phyloP scores from a whole-genome alignment of 2,113 vertebrate genomes.

The Hemicordylus capensis region DNA sequence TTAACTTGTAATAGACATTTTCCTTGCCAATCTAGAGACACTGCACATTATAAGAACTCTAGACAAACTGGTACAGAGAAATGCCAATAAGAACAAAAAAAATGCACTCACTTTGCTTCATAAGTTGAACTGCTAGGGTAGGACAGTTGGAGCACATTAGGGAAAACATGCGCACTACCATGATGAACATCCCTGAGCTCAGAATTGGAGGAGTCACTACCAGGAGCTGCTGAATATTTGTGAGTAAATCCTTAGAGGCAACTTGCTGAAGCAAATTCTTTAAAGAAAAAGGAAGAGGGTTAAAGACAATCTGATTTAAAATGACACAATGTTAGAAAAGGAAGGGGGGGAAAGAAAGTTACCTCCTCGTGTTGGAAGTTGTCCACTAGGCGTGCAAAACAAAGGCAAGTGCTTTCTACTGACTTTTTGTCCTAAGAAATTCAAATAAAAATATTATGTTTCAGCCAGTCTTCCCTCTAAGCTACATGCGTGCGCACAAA shows the following conservation, averaged over 20 bases:
- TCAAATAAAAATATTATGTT: background rate
- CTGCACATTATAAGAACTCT: too few species aligned
- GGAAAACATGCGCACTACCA: constrained; percentile 99
- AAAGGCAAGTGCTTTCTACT: constrained; percentile 99
- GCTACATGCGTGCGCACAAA: too few species aligned
- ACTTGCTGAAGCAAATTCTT: constrained; percentile 98
- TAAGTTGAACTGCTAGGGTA: constrained; percentile 95
- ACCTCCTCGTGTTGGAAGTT: constrained; percentile 99
- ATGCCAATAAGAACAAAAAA: background rate
- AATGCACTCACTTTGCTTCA: constrained; percentile 95
- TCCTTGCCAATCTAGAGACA: background rate
- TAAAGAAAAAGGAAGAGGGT: constrained; percentile 33
- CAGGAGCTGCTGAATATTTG: constrained; percentile 97
- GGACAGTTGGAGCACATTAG: constrained; percentile 99
- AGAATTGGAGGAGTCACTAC: constrained; percentile 96
- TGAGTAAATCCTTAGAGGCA: constrained; percentile 94
- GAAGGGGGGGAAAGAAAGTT: constrained; percentile 37
- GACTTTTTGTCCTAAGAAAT: constrained; percentile 94
- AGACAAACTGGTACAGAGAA: background rate
- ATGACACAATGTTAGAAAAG: background rate
- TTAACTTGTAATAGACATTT: background rate
- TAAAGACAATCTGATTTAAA: constrained; percentile 12
- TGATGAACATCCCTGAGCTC: constrained; percentile 99
- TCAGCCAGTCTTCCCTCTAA: too few species aligned
- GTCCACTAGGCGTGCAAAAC: constrained; percentile 97